Base-by-base conservation (phyloP, 2,113 vertebrate genomes). In the Coryphaenoides rupestris region DNA sequence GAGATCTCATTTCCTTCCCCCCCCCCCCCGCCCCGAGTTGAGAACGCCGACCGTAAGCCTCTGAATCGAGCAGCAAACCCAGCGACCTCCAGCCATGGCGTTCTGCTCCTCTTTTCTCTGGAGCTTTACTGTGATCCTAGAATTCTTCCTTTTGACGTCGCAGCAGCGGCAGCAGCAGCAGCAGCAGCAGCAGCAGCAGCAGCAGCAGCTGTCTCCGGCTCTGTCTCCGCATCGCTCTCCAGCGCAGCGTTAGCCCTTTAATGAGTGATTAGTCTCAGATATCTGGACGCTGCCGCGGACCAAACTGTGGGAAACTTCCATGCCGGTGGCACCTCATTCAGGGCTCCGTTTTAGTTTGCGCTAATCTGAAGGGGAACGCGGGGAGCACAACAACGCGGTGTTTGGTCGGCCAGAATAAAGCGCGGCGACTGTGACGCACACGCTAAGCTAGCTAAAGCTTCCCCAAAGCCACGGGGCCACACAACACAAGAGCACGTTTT, bases 221-320 rank as follows among this genome's bases (percentile, higher is more conserved):
- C 80, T 76, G 74, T 66, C 64, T 75, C 64, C 74, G 61, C 73
- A 64, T 63, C 58, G 73, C 81, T 72, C 79, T 58, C 57, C 65
- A 68, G 66, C 80, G 60, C 72, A 69, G 81, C 74, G 81, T 83
- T 84, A 77, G 78, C 73, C 84, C 79, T 87, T 87, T 88, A 90
- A 89, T 89, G 87, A 85, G 75, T 89, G 87, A 90, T 90, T 90
- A 90, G 90, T 90, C 87, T 91, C 90, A 89, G 78, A 89, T 91
- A 87, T 90, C 89, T 85, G 80, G 83, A 80, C 71, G 50, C 73
- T 74, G 81, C 83, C 73, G 61, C 69, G 69, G 75, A 69, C 68
- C 68, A 26, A 70, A 88, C 83, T 89, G 89, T 91, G 90, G 89
- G 90, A 91, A 91, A 89, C 72, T 58, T 33, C 28, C 7, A 13